Conservation (phyloP, 1,140 invertebrate genomes). For the Zeugodacus cucurbitae region DNA sequence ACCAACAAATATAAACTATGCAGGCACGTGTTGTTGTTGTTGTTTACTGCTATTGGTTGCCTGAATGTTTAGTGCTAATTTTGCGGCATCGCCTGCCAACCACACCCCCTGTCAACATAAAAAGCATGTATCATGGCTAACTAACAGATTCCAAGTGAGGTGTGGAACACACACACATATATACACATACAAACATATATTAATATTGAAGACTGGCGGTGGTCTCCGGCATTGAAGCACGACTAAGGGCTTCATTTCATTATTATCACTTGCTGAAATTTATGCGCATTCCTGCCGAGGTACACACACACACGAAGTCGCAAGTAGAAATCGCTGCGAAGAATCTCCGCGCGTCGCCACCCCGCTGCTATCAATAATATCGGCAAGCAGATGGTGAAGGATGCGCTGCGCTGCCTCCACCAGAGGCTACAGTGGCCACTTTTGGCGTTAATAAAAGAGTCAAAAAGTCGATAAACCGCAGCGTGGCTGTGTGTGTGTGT, state of each 20-base stretch:
- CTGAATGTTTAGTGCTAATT: background rate
- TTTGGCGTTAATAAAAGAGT: background rate
- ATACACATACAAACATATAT: background rate
- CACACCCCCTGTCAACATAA: slow-evolving; percentile 14
- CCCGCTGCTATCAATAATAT: background rate
- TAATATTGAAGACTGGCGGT: background rate
- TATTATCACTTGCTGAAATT: slow-evolving; percentile 55
- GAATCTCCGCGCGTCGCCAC: background rate
- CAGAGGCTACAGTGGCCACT: slow-evolving; percentile 24
- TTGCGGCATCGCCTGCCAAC: background rate
- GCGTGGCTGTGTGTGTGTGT: too few relatives aligned
- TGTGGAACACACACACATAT: background rate
- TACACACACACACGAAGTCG: background rate
- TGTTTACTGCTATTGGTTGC: background rate
- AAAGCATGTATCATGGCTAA: background rate
- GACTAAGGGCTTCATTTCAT: slow-evolving; percentile 39
- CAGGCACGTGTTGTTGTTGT: background rate
- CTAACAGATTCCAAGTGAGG: background rate
- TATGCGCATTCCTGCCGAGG: slow-evolving; percentile 60
- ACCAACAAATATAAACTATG: background rate
- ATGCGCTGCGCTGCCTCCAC: background rate
- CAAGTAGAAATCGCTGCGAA: background rate
- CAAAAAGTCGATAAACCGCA: background rate
- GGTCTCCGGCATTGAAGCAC: background rate
- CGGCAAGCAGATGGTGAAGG: background rate